phyloP scores from a whole-genome alignment of 2,888 invertebrate species.

The Smittia aterrima region DNA sequence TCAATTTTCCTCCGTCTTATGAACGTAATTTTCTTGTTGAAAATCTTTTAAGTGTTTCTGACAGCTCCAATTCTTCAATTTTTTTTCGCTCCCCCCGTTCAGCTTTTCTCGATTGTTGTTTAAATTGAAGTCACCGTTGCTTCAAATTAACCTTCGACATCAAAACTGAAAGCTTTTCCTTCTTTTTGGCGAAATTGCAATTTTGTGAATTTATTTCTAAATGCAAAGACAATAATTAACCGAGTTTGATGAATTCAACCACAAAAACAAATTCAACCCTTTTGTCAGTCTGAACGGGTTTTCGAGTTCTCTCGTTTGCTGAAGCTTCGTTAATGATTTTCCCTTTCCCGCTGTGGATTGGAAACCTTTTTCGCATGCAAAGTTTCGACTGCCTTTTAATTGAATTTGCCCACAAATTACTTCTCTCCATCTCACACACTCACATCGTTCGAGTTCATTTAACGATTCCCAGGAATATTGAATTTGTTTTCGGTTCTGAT shows the following conservation, averaged over 20 bases:
- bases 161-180: not conserved
- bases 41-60: constrained; percentile 41
- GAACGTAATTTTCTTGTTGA: constrained; percentile 42
- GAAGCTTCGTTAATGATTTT: constrained; percentile 2
- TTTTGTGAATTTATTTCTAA: not conserved
- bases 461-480: constrained; percentile 5
- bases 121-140: constrained; percentile 14
- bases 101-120: not conserved
- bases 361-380: constrained; percentile 14
- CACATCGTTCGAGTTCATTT: not conserved
- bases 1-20: constrained; percentile 34
- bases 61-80: constrained; percentile 25
- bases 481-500: constrained; percentile 7
- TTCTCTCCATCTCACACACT: not conserved
- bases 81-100: not conserved
- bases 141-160: constrained; percentile 15
- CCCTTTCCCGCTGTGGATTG: not conserved
- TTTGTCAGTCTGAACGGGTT: constrained; percentile 16
- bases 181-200: not conserved
- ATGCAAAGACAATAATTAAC: not conserved
- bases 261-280: constrained; percentile 1
- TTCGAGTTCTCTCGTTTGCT: too few relatives aligned
- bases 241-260: not conserved
- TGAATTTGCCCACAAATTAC: constrained; percentile 35
- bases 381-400: constrained; percentile 16